Base-by-base conservation (phyloP, 2,797 vertebrate genomes). In the Aldrovandia affinis region DNA sequence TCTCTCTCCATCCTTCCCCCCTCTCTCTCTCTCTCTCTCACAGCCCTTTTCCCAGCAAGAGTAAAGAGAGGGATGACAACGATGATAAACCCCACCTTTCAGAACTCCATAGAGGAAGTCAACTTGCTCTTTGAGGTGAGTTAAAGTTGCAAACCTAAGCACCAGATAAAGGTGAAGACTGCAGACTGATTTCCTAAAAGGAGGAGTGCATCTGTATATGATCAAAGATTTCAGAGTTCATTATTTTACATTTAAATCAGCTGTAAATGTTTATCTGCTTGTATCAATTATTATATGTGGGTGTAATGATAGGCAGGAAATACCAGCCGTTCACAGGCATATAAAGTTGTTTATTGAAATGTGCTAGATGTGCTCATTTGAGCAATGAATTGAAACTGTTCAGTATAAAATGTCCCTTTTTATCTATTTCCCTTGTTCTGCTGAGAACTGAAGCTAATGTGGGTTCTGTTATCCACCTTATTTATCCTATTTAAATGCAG, bases 71-170 rank as follows among this genome's bases (percentile, higher is more conserved):
- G 93, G 0, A 93, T 96, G 0, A 90, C 94, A 1, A 88, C 92
- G 25, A 92, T 96, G 54, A 47, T 97, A 81, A 95, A 97, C 88
- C 97, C 97, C 0, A 89, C 96, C 10, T 95, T 99, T 89, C 97
- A 97, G 91, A 95, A 78, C 80, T 97, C 97, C 0, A 85, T 95
- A 89, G 94, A 97, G 70, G 97, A 99, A 0, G 94, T 95, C 81
- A 93, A 96, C 68, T 93, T 99, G 90, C 96, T 99, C 36, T 99
- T 96, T 61, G 98, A 99, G 97, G 98, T 99, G 89, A 89, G 93
- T 70, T 25, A 30, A 54, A 33, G 10, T 79, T 20, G 47, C 15
- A 7, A 47, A 78, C 14, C 54, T 54, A 44, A 54, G 28, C 78
- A 52, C 2, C 4, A 79, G 39, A 77, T 22, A 9, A 42, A 42